Conservation (phyloP, 2,797 vertebrate genomes). For the Lycodopsis pacificus region DNA sequence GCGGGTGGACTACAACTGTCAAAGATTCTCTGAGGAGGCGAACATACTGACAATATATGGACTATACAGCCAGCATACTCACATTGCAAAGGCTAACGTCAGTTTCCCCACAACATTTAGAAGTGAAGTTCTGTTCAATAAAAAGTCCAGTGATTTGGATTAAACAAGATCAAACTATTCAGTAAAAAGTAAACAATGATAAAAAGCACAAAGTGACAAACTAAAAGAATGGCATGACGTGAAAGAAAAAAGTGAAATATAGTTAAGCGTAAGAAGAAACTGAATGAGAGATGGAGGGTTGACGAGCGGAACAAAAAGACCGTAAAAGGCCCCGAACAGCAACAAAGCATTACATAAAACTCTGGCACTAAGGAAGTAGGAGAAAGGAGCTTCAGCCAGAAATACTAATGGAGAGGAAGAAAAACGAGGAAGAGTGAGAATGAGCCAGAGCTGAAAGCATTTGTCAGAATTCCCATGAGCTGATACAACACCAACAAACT, state of each 20-base stretch:
- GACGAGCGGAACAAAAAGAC: constrained; percentile 29
- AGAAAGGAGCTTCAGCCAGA: constrained; percentile 36
- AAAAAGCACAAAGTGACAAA: neutral
- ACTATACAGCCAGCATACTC: constrained; percentile 4
- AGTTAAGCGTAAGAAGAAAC: neutral
- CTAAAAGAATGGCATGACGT: neutral
- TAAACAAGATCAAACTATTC: neutral
- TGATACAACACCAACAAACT: constrained; percentile 9
- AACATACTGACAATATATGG: constrained; percentile 5
- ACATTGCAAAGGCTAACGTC: neutral
- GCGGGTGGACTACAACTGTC: constrained; percentile 43
- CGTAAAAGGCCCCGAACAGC: constrained; percentile 24
- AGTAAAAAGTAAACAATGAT: neutral
- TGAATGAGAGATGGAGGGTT: constrained; percentile 13
- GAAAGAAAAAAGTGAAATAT: neutral
- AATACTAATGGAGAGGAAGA: constrained; percentile 29
- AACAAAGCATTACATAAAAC: constrained; percentile 55
- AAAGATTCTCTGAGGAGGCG: constrained; percentile 51
- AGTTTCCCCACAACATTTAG: neutral
- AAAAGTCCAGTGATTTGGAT: neutral
- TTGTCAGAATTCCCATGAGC: constrained; percentile 42
- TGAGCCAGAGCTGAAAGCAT: constrained; percentile 30
- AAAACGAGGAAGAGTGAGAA: constrained; percentile 29
- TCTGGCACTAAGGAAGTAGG: constrained; percentile 40
- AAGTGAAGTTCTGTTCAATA: neutral